A percentile compares a stretch with the other conserved stretches of the same genome.
Evolutionary conservation across 2,888 invertebrate species (phyloP).

Genomic region (Diaperis boleti): DNA sequence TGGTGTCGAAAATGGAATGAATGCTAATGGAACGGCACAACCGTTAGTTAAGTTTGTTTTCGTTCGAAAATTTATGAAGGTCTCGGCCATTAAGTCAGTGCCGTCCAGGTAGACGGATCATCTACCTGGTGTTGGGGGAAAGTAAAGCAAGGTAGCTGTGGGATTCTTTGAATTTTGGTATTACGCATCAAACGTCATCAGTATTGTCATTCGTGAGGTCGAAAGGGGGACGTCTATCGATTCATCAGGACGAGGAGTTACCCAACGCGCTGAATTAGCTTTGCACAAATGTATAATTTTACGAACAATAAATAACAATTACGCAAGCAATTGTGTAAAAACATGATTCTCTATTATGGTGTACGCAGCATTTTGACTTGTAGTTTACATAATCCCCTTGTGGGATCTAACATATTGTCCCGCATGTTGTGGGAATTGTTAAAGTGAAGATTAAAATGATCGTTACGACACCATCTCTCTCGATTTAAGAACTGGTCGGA

Average conservation of each 20-base stretch:
- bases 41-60: slow-evolving; percentile 17
- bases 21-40: not conserved
- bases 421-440: slow-evolving; percentile 25
- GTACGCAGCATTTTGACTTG: slow-evolving; percentile 16
- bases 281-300: not conserved
- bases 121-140: slow-evolving; percentile 6
- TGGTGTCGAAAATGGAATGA: not conserved
- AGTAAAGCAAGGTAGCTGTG: slow-evolving; percentile 3
- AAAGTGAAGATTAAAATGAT: slow-evolving; percentile 28
- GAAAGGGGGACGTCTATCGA: not conserved
- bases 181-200: not conserved
- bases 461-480: slow-evolving; percentile 34
- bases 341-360: slow-evolving; percentile 9
- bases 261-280: not conserved
- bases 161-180: too few relatives aligned
- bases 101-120: slow-evolving; percentile 16
- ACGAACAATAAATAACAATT: slow-evolving; percentile 15
- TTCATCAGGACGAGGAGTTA: not conserved
- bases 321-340: slow-evolving; percentile 13
- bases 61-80: slow-evolving; percentile 24
- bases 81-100: slow-evolving; percentile 13
- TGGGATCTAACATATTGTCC: slow-evolving; percentile 22
- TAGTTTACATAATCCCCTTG: slow-evolving; percentile 24
- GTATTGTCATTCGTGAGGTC: not conserved
- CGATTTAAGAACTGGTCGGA: slow-evolving; percentile 34